Evolutionary conservation across 2,113 vertebrate species (phyloP), one percentile per base, ranked within the genome.

Genomic region (Nettapus auritus): DNA sequence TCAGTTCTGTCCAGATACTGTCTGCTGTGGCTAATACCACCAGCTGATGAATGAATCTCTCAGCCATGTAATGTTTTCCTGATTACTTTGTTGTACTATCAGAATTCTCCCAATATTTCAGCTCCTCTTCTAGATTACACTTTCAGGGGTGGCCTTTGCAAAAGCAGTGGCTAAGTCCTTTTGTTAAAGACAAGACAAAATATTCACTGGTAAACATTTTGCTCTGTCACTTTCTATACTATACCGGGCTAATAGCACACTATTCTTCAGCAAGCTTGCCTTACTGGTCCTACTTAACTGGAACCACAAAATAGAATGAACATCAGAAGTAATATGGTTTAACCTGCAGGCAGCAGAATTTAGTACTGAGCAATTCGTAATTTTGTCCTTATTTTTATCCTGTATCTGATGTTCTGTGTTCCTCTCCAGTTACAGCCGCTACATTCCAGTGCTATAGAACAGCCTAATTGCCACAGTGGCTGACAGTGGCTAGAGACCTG

Each of bases 331-430:
- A 67, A 18, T 33, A 12, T 6, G n/a, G 20, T 71, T 82, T 79
- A 66, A 23, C 34, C 33, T 88, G 9, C 42, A 87, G 19, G 31
- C 36, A 50, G 57, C 19, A n/a, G 26, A 66, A 2, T 73, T 77
- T 40, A 34, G 25, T 83, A 52, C 29, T 57, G 55, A 70, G 26
- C 29, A 38, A 59, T 4, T 70, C 36, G 25, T 64, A 80, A 79
- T 66, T 2, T 34, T 8, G 0, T 42, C 34, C 53, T 81, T 0
- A 0, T 73, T 77, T 21, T 33, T 76, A 12, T 40, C n/a, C 20
- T 29, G 25, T 46, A 9, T 59, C 62, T 46, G 10, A 17, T 70
- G 31, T 42, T 90, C 46, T 91, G 3, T 55, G 17, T 29, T 71
- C 19, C 29, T 71, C 14, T 53, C 6, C 14, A 25, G 36, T 44